These are phyloP conservation scores for Limenitis camilla DNA, from an alignment of 2,888 invertebrate species.

Conservation along the genomic window DNA sequence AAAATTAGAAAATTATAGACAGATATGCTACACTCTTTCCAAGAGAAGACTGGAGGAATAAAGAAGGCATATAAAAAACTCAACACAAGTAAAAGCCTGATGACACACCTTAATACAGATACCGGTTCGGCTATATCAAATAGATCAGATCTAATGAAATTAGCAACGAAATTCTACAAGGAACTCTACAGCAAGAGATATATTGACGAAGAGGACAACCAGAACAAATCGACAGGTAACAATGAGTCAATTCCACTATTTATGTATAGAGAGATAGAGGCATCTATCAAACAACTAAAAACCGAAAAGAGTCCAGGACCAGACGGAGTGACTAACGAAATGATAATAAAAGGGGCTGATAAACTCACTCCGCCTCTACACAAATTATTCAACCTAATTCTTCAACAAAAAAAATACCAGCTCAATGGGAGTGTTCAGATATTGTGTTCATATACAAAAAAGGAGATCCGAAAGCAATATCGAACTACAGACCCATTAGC, in stretches of 20 bases:
- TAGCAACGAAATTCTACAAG: not conserved
- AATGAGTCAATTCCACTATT: not conserved
- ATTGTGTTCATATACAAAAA: slow-evolving; percentile 18
- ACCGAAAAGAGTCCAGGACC: not conserved
- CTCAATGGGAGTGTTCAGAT: slow-evolving; percentile 12
- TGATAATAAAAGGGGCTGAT: not conserved
- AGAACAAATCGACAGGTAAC: not conserved
- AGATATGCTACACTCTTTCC: too few relatives aligned
- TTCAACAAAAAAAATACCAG: not conserved
- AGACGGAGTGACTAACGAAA: not conserved
- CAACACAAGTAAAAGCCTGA: not conserved
- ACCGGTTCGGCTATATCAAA: not conserved
- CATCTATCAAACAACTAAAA: not conserved
- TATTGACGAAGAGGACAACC: not conserved
- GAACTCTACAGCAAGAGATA: not conserved
- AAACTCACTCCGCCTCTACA: not conserved
- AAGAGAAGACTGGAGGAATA: not conserved
- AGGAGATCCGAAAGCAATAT: slow-evolving; percentile 10
- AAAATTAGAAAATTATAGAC: too few relatives aligned
- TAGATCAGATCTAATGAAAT: not conserved
- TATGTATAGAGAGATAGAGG: not conserved
- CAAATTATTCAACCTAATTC: not conserved
- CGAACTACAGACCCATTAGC: slow-evolving; percentile 15
- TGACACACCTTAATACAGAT: not conserved
- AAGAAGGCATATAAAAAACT: not conserved